Evolutionary conservation across 2,113 vertebrate genomes (phyloP), one percentile per base, ranked within the genome.

Genomic region (Zonotrichia leucophrys): DNA sequence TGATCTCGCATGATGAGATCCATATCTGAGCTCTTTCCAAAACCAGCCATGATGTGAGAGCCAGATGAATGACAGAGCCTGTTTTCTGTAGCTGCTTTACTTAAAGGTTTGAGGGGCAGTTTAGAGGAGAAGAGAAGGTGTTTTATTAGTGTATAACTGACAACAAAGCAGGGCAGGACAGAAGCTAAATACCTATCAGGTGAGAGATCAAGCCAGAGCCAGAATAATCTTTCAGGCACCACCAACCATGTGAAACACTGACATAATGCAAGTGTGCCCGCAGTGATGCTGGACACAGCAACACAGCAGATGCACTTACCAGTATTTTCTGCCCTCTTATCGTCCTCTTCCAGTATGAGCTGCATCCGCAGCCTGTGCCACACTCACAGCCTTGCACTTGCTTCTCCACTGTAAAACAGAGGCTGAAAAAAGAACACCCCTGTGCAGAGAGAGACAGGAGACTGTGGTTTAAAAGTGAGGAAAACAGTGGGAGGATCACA

Each of bases 401-500:
- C 67, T 77, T 85, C 68, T 47, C 25, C 47, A 3, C 59, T 39
- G 46, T 25, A 87, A 79, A 88, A 62, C 27, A 79, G 78, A 72
- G 78, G 39, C 91, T 58, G 82, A 35, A 70, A 30, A 83, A 66
- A 52, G 21, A 46, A 77, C 46, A 90, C 15, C n/a, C 4, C 0
- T 80, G 31, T 21, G 59, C 39, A 24, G 44, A 91, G 70, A 24
- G 44, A 91, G 70, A 87, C 30, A 9, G 41, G 74, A 87, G 60
- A 55, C 44, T 66, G 44, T 85, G 72, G 79, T 83, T 95, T 70
- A 70, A 68, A 92, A 94, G 85, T 37, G 63, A 69, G 59, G 87
- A 88, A 91, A 95, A 83, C 63, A 74, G 92, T 90, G 90, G 67
- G 91, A 92, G 82, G 92, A 93, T 86, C 94, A 74, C 82, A 83